Conservation (phyloP, 2,797 vertebrate genomes). For the Coreius guichenoti region DNA sequence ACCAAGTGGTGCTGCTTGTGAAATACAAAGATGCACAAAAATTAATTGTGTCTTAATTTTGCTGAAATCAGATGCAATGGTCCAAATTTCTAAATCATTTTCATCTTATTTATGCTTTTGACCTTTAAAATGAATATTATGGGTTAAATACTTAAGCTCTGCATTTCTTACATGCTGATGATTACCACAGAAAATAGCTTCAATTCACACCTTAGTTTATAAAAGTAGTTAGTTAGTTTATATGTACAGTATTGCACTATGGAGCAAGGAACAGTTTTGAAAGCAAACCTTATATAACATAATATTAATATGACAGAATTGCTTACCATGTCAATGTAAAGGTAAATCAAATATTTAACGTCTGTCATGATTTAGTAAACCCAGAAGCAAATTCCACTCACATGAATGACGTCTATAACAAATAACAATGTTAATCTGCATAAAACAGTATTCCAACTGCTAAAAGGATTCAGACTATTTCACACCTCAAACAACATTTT, state of each 20-base stretch:
- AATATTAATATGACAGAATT: too few relatives aligned
- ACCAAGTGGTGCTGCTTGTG: constrained; percentile 44
- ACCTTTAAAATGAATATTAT: neutral
- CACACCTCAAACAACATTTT: neutral
- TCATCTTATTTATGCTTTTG: neutral
- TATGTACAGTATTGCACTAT: neutral
- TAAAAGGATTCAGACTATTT: neutral
- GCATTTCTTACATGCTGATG: neutral
- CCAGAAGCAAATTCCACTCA: neutral
- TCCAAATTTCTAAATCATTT: neutral
- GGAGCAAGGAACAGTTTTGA: neutral
- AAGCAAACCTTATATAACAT: neutral
- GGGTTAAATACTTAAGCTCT: neutral
- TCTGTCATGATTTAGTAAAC: neutral
- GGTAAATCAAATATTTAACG: neutral
- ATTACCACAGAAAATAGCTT: neutral
- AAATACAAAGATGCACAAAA: neutral
- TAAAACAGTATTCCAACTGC: neutral
- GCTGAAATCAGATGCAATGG: neutral
- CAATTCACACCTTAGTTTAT: neutral
- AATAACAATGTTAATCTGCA: neutral
- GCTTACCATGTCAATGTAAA: neutral
- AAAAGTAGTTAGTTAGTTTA: neutral
- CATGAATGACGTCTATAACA: neutral
- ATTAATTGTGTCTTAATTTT: too few relatives aligned